A percentile compares a stretch with the other conserved stretches of the same genome.
Conservation (phyloP, 2,113 vertebrate species). For the Aptenodytes forsteri region DNA sequence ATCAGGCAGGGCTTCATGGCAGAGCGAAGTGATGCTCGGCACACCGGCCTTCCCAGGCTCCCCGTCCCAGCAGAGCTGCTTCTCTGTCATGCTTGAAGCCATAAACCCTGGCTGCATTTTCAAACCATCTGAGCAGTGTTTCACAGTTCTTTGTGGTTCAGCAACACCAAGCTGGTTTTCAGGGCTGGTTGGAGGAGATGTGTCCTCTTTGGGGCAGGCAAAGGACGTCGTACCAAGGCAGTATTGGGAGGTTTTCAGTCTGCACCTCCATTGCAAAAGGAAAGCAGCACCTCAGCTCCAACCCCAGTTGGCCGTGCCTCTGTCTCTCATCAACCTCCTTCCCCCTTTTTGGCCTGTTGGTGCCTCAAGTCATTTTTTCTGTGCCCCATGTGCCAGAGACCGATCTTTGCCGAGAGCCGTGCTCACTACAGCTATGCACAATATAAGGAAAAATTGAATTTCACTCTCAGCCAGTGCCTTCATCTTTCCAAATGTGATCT, state of each 20-base stretch:
- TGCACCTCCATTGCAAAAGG: background rate
- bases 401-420: background rate
- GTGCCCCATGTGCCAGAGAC: background rate
- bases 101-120: background rate
- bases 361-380: background rate
- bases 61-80: background rate
- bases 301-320: background rate
- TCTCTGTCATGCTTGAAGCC: background rate
- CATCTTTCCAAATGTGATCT: background rate
- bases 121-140: background rate
- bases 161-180: background rate
- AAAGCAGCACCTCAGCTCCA: background rate
- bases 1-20: background rate
- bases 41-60: background rate
- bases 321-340: background rate
- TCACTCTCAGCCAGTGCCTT: background rate
- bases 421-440: background rate
- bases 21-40: background rate
- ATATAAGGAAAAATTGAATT: background rate
- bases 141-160: background rate
- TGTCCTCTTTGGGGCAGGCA: rapidly evolving
- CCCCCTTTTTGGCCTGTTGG: background rate
- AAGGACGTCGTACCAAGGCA: background rate
- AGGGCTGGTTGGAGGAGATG: background rate
- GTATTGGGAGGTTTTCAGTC: background rate